Evolutionary conservation across 2,888 invertebrate genomes (phyloP).

Genomic region (Tineola bisselliella): DNA sequence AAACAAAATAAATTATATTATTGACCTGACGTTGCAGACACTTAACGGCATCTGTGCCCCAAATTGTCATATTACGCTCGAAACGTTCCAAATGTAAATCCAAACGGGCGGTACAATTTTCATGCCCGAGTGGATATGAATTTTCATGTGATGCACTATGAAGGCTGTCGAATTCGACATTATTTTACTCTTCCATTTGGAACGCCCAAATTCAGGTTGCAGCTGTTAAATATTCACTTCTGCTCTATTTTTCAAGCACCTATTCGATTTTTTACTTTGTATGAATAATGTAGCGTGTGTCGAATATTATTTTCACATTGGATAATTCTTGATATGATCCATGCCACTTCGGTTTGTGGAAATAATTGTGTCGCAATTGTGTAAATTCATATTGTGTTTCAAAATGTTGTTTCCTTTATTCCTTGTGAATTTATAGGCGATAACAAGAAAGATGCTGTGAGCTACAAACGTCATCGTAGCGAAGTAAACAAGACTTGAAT

Average conservation of each 20-base stretch:
- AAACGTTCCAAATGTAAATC: constrained; percentile 7
- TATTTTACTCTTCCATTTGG: constrained; percentile 8
- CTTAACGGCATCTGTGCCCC: constrained; percentile 7
- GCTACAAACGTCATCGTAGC: no score
- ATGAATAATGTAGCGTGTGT: not conserved
- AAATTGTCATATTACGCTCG: constrained; percentile 10
- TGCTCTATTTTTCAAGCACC: not conserved
- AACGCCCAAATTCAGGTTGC: constrained; percentile 5
- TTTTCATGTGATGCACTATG: constrained; percentile 10
- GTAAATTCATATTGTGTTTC: not conserved
- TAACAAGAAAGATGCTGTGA: not conserved
- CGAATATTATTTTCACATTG: not conserved
- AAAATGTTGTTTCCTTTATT: not conserved
- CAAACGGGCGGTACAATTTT: constrained; percentile 6
- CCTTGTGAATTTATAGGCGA: not conserved
- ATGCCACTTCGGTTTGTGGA: not conserved
- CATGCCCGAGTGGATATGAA: constrained; percentile 9
- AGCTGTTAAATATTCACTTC: not conserved
- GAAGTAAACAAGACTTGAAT: no score
- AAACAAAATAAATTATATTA: not conserved
- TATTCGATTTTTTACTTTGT: not conserved
- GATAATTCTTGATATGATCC: no score
- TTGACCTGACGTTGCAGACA: not conserved
- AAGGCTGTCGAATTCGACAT: constrained; percentile 7
- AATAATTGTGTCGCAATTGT: not conserved